Percentiles rank a stretch among this genome's conserved stretches.
Evolutionary conservation across 2,113 vertebrate genomes (phyloP).

Genomic region (Lophochroa leadbeateri): DNA sequence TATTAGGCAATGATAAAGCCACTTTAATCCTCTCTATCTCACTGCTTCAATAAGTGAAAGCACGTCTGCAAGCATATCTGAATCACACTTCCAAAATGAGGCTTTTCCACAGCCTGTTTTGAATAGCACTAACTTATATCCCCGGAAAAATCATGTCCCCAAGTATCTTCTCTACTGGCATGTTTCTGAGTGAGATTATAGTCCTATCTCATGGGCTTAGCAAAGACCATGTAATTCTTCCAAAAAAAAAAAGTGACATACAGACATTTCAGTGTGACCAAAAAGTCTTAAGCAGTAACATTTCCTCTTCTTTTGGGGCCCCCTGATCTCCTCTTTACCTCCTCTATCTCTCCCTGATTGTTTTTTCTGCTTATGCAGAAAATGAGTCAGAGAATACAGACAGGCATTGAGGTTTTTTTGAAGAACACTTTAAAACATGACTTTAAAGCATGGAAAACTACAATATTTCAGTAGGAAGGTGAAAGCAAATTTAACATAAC

Average conservation of each 20-base stretch:
- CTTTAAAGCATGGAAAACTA: not conserved
- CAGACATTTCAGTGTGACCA: not conserved
- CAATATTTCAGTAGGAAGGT: not conserved
- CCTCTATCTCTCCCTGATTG: not conserved
- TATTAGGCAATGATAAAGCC: slow-evolving; percentile 24
- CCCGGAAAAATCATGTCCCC: not conserved
- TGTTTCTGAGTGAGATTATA: not conserved
- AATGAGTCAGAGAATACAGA: not conserved
- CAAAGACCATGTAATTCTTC: not conserved
- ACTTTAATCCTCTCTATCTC: not conserved
- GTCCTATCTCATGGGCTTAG: not conserved
- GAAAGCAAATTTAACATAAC: not conserved
- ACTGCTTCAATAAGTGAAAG: slow-evolving; percentile 19
- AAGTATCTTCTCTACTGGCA: not conserved
- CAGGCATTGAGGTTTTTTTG: not conserved
- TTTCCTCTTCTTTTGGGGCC: not conserved
- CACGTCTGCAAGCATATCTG: not conserved
- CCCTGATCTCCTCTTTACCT: not conserved
- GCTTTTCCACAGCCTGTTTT: not conserved
- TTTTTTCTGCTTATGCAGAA: not conserved
- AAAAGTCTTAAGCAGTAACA: not conserved
- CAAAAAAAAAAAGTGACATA: not conserved
- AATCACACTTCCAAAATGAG: not conserved
- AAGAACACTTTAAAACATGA: not conserved
- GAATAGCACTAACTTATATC: not conserved